Conservation (phyloP, 2,797 vertebrate genomes). For the Corythornis leucogaster region DNA sequence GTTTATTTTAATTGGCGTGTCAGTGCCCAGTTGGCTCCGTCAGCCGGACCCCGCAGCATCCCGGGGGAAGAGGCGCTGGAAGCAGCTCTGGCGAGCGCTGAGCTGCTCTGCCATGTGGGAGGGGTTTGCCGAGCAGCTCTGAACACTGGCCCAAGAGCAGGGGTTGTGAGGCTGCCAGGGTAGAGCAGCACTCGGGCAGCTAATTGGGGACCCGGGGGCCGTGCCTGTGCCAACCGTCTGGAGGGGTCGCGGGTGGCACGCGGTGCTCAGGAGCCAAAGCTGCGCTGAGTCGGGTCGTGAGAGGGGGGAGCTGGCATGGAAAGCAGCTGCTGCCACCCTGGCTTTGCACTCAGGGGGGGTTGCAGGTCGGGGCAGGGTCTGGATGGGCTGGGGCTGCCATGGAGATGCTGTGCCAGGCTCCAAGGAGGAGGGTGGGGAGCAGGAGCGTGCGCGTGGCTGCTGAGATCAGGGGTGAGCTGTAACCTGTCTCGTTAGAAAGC, state of each 20-base stretch:
- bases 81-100: neutral
- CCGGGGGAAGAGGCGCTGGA: neutral
- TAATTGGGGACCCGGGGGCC: neutral
- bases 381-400: neutral
- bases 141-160: neutral
- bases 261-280: neutral
- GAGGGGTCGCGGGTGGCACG: neutral
- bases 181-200: neutral
- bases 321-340: neutral
- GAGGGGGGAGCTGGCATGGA: neutral
- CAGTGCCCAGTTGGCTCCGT: neutral
- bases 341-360: neutral
- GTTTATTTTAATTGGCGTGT: neutral
- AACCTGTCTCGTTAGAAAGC: conserved; percentile 68
- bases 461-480: neutral
- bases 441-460: neutral
- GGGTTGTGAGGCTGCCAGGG: neutral
- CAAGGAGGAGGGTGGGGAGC: neutral
- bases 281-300: accelerated
- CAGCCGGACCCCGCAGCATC: accelerated
- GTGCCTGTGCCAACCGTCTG: accelerated
- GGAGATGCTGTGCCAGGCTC: accelerated
- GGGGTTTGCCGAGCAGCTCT: neutral
- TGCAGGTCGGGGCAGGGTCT: neutral
- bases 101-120: neutral